These are phyloP conservation scores for Drepanosiphum platanoidis DNA, from an alignment of 2,888 invertebrate species.

Conservation along the genomic window DNA sequence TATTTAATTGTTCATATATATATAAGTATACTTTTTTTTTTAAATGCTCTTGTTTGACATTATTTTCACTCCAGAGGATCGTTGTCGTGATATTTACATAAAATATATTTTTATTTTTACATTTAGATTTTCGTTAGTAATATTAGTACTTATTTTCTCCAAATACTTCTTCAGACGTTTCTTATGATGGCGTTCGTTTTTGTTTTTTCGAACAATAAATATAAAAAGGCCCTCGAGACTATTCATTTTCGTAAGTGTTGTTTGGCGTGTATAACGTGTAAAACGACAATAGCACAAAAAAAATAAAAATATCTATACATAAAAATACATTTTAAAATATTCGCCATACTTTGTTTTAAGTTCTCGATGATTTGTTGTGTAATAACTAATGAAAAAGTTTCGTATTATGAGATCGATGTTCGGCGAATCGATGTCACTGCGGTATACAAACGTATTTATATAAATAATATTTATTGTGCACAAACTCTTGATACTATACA, in stretches of 20 bases:
- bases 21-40: too few species aligned
- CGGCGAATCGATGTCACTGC: neutral
- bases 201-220: neutral
- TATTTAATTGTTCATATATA: neutral
- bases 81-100: neutral
- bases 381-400: neutral
- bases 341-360: neutral
- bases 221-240: neutral
- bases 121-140: neutral
- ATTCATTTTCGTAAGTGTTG: neutral
- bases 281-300: neutral
- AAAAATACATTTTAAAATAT: neutral
- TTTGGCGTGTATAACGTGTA: neutral
- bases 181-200: neutral
- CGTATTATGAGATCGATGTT: neutral
- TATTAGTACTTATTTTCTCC: neutral
- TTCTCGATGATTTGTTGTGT: neutral
- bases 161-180: neutral
- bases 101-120: neutral
- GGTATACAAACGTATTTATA: too few species aligned
- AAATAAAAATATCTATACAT: too few species aligned
- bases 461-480: too few species aligned
- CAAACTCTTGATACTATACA: too few species aligned
- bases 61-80: neutral
- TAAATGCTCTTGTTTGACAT: neutral